Conservation (phyloP, 2,113 vertebrate species). For the Melanostigma gelatinosum region DNA sequence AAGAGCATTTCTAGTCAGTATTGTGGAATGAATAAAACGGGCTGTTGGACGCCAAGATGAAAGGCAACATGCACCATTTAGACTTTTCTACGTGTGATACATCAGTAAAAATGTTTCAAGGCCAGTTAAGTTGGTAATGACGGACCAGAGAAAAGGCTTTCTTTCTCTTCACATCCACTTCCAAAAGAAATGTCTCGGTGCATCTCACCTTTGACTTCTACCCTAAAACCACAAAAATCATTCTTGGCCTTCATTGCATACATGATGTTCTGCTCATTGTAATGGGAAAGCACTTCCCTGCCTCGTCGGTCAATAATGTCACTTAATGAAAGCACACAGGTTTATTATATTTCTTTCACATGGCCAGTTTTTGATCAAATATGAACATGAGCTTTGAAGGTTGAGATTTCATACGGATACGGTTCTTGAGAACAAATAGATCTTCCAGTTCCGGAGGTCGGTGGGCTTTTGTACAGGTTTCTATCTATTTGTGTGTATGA, state of each 20-base stretch:
- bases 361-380: slow-evolving; percentile 9
- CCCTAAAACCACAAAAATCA: not conserved
- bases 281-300: not conserved
- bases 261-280: not conserved
- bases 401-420: slow-evolving; percentile 10
- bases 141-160: not conserved
- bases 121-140: slow-evolving; percentile 4
- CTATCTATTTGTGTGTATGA: not conserved
- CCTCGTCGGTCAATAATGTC: slow-evolving; percentile 20
- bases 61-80: not conserved
- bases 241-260: not conserved
- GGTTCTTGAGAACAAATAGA: slow-evolving; percentile 15
- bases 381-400: slow-evolving; percentile 11
- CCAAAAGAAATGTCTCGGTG: not conserved
- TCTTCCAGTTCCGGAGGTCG: slow-evolving; percentile 1
- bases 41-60: not conserved
- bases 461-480: not conserved
- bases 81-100: not conserved
- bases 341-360: slow-evolving; percentile 6
- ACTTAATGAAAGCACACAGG: slow-evolving; percentile 2
- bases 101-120: slow-evolving; percentile 17
- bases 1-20: not conserved
- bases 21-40: not conserved
- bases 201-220: not conserved
- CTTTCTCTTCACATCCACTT: not conserved